These are phyloP conservation scores for Limosa lapponica DNA, from an alignment of 2,797 vertebrate genomes.

Conservation along the genomic window DNA sequence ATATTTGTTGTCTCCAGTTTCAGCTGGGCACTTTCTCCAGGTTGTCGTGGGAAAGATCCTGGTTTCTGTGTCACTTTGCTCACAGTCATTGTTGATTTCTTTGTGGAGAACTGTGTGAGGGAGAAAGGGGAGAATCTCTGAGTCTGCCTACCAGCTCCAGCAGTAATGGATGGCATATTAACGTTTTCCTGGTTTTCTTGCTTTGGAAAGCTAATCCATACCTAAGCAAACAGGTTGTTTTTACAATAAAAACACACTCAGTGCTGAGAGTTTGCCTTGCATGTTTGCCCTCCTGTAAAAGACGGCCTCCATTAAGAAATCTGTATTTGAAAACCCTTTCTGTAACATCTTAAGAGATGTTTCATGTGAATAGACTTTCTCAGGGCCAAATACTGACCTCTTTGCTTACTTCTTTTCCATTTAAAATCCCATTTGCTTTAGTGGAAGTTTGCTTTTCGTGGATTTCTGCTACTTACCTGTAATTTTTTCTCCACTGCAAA, in stretches of 20 bases:
- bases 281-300: slow-evolving; percentile 15
- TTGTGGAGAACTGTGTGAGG: background rate
- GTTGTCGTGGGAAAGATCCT: background rate
- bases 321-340: background rate
- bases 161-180: background rate
- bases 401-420: background rate
- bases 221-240: background rate
- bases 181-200: background rate
- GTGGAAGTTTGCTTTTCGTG: background rate
- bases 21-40: background rate
- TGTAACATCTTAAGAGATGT: background rate
- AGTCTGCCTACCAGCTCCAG: background rate
- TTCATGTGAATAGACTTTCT: background rate
- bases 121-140: background rate
- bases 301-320: background rate
- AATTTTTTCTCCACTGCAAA: background rate
- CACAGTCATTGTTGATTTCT: background rate
- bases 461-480: background rate
- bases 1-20: background rate
- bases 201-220: slow-evolving; percentile 21
- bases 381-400: background rate
- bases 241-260: background rate
- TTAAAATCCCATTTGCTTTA: background rate
- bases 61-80: background rate
- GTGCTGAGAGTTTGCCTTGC: background rate